Percentiles rank a stretch among this genome's conserved stretches.
phyloP scores from a whole-genome alignment of 2,888 invertebrate species.

The Lasioglossum pauxillum region DNA sequence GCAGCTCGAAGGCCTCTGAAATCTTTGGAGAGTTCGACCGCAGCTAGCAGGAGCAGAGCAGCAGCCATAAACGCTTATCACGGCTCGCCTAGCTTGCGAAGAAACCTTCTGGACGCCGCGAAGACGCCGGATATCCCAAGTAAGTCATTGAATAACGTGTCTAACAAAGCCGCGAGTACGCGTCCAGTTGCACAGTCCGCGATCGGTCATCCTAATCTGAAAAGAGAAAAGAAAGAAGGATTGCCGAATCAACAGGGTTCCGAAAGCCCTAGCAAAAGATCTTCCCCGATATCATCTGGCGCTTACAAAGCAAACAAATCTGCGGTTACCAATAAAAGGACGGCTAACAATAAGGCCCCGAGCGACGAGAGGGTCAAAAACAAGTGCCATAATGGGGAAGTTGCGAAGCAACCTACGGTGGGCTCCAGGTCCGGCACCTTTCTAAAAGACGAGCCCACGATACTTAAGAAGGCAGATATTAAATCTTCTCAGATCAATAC shows the following conservation, averaged over 20 bases:
- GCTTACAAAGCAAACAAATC: constrained; percentile 70
- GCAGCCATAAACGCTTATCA: constrained; percentile 80
- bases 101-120: constrained; percentile 86
- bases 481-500: constrained; percentile 79
- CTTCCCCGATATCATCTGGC: constrained; percentile 80
- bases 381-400: constrained; percentile 78
- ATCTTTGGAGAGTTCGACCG: constrained; percentile 81
- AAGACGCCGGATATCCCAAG: constrained; percentile 85
- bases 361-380: constrained; percentile 76
- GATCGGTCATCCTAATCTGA: constrained; percentile 63
- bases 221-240: constrained; percentile 75
- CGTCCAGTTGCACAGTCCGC: constrained; percentile 71
- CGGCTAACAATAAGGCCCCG: constrained; percentile 65
- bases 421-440: constrained; percentile 90
- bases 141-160: constrained; percentile 67
- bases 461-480: constrained; percentile 85
- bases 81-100: constrained; percentile 85
- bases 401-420: constrained; percentile 82
- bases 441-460: constrained; percentile 90
- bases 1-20: constrained; percentile 76
- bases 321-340: constrained; percentile 64
- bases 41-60: constrained; percentile 81
- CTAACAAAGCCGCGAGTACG: constrained; percentile 51
- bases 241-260: constrained; percentile 74
- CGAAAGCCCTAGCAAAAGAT: constrained; percentile 79